A percentile compares a stretch with the other conserved stretches of the same genome.
phyloP scores from a whole-genome alignment of 2,113 vertebrate genomes.

The Ornithorhynchus anatinus region DNA sequence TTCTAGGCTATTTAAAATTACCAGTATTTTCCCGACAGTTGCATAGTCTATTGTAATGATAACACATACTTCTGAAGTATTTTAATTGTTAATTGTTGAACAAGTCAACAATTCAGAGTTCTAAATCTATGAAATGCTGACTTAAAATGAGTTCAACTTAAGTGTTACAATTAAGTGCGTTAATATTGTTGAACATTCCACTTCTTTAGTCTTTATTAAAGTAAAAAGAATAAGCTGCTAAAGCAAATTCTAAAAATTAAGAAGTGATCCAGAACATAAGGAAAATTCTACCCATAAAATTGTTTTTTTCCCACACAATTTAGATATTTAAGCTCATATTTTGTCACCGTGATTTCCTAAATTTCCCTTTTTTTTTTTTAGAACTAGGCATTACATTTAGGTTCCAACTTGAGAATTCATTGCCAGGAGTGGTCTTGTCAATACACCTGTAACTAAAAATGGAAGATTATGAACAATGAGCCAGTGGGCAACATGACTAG shows the following conservation, averaged over 20 bases:
- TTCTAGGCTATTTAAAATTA: slow-evolving; percentile 5
- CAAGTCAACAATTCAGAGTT: neutral
- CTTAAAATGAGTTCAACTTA: slow-evolving; percentile 4
- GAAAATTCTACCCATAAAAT: slow-evolving; percentile 20
- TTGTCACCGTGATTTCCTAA: slow-evolving; percentile 15
- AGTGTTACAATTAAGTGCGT: neutral
- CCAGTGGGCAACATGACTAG: neutral
- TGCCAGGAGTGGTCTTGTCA: neutral
- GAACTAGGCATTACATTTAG: neutral
- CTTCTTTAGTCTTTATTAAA: neutral
- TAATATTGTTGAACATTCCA: neutral
- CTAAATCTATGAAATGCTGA: neutral
- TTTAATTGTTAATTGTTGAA: slow-evolving; percentile 26
- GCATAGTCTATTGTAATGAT: slow-evolving; percentile 1
- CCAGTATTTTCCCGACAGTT: neutral
- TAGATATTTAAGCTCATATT: slow-evolving; percentile 17
- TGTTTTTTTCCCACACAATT: slow-evolving; percentile 1
- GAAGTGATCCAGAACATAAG: neutral
- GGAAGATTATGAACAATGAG: slow-evolving; percentile 12
- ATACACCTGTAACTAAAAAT: slow-evolving; percentile 46
- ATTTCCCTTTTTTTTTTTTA: no score
- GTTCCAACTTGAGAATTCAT: slow-evolving; percentile 23
- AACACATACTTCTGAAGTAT: neutral
- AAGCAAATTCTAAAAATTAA: neutral
- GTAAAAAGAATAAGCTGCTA: neutral